Conservation (phyloP, 2,797 vertebrate species). For the Salarias fasciatus region DNA sequence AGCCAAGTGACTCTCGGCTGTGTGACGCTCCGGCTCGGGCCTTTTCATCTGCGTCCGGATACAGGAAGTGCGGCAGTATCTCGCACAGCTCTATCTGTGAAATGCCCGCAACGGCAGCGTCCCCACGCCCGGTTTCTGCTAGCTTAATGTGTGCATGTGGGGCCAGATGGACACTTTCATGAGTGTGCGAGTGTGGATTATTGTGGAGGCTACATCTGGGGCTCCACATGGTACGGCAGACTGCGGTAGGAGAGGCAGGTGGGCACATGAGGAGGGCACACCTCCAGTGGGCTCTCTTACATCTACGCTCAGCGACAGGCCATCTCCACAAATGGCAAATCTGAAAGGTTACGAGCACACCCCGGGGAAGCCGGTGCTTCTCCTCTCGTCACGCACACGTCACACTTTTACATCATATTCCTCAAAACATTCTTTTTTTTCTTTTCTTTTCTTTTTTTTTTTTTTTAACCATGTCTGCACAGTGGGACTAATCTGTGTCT, state of each 20-base stretch:
- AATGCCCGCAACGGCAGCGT: slow-evolving; percentile 85
- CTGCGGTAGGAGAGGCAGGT: slow-evolving; percentile 82
- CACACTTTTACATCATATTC: too few relatives aligned
- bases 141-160: slow-evolving; percentile 83
- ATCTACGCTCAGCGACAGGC: slow-evolving; percentile 70
- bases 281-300: slow-evolving; percentile 77
- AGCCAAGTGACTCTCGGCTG: slow-evolving; percentile 62
- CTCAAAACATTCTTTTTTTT: too few relatives aligned
- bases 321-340: slow-evolving; percentile 69
- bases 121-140: slow-evolving; percentile 75
- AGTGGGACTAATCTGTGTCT: slow-evolving; percentile 16
- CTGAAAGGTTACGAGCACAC: slow-evolving; percentile 79
- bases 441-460: too few relatives aligned
- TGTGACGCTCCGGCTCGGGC: slow-evolving; percentile 45
- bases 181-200: slow-evolving; percentile 92
- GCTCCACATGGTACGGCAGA: slow-evolving; percentile 93
- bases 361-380: slow-evolving; percentile 37
- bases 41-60: slow-evolving; percentile 28
- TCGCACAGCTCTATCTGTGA: slow-evolving; percentile 75
- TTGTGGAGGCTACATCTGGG: slow-evolving; percentile 96
- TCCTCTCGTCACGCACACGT: slow-evolving; percentile 3
- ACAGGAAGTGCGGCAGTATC: slow-evolving; percentile 37
- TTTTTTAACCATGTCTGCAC: not conserved
- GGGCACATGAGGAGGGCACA: slow-evolving; percentile 73
- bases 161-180: slow-evolving; percentile 95